phyloP scores from a whole-genome alignment of 2,888 invertebrate species.

The Phrixothrix hirtus region DNA sequence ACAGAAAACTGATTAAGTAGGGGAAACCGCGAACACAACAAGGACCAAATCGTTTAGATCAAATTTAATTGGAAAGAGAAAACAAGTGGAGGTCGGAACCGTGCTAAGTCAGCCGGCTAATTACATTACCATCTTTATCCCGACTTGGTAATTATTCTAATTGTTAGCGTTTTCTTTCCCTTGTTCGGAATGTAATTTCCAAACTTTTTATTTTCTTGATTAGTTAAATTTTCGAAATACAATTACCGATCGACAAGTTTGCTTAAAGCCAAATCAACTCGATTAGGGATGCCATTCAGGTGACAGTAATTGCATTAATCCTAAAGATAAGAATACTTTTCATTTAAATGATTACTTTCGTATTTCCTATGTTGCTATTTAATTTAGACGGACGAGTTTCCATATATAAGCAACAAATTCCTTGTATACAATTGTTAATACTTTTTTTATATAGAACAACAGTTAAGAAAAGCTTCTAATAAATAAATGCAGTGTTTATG shows the following conservation, averaged over 20 bases:
- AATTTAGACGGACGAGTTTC: too few relatives aligned
- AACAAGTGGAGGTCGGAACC: conserved; percentile 29
- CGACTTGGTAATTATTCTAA: conserved; percentile 43
- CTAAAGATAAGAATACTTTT: not conserved
- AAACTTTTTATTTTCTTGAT: conserved; percentile 27
- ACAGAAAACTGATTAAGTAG: conserved; percentile 37
- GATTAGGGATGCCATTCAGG: conserved; percentile 5
- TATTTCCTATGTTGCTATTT: too few relatives aligned
- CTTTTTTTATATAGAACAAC: too few relatives aligned
- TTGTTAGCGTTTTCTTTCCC: conserved; percentile 37
- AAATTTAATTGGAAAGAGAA: conserved; percentile 39
- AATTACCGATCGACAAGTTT: conserved; percentile 7
- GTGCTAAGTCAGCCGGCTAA: conserved; percentile 42
- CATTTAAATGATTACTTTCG: not conserved
- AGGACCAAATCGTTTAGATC: conserved; percentile 33
- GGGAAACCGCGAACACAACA: conserved; percentile 29
- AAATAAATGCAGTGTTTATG: too few relatives aligned
- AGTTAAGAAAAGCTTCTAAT: too few relatives aligned
- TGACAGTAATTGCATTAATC: conserved; percentile 7
- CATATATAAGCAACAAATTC: too few relatives aligned
- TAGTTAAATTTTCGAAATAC: conserved; percentile 27
- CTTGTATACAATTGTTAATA: too few relatives aligned
- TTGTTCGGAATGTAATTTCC: conserved; percentile 23
- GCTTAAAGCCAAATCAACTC: conserved; percentile 6
- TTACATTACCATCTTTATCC: conserved; percentile 44